Evolutionary conservation across 2,113 vertebrate species (phyloP), one percentile per base, ranked within the genome.

Genomic region (Poecile atricapillus): DNA sequence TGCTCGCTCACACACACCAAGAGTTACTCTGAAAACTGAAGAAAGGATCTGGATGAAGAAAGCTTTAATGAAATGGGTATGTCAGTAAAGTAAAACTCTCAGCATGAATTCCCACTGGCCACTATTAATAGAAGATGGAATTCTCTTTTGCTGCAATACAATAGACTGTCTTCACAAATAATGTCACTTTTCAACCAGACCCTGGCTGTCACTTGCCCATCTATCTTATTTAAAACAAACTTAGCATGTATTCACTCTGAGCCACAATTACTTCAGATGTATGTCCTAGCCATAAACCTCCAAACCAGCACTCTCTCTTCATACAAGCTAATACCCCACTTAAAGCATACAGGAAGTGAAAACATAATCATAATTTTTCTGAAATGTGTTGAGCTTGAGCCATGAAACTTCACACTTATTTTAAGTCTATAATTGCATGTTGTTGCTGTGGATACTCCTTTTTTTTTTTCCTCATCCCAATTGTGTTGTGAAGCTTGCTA

Each of bases 81-180:
- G 81, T 87, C 81, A 79, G 81, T 89, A 65, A 83, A 94, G 39
- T 70, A 70, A 39, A 94, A 80, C 49, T 91, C 70, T 84, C 80
- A 94, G 46, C 24, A 19, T 73, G 87, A 95, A 93, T 96, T 93
- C 89, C 89, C 90, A 69, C 70, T 89, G 81, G 74, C 78, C 70
- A n/a, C 74, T 95, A 50, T 77, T 95, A 95, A 89, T 76, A 91
- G 87, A 87, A 87, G 87, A 93, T 84, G 77, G 95, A 94, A 92
- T 94, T 95, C 58, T 95, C 91, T 90, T 96, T 65, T 95, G 58
- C 77, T 95, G 69, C 83, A 89, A 17, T 68, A 95, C 87, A 95
- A 96, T 95, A 94, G 91, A 28, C 60, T 94, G 87, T 91, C 89
- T 91, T 65, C 81, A 75, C 83, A 95, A 94, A 64, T 89, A 87